A percentile compares a stretch with the other conserved stretches of the same genome.
Conservation (phyloP, 1,140 invertebrate species). For the Heliconius himera region DNA sequence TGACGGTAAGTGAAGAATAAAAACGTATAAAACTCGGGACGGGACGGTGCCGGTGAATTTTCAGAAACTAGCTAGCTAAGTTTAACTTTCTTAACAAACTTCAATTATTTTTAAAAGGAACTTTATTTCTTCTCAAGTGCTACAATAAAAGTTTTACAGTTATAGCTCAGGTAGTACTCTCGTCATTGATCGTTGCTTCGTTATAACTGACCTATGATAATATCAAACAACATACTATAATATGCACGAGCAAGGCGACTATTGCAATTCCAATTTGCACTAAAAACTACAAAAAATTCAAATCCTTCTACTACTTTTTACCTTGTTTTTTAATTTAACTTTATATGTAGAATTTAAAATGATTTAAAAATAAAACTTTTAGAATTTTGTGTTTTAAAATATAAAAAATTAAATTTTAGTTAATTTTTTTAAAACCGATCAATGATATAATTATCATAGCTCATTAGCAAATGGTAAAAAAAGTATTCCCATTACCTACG, state of each 20-base stretch:
- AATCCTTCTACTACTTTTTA: not conserved
- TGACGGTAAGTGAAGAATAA: not conserved
- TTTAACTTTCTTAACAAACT: not conserved
- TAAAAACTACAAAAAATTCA: not conserved
- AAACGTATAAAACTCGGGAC: not conserved
- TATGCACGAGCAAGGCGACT: not conserved
- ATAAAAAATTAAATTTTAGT: too few relatives aligned
- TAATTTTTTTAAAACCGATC: too few relatives aligned
- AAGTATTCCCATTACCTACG: too few relatives aligned
- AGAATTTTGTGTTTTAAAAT: too few relatives aligned
- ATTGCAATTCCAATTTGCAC: not conserved
- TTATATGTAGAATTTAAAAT: too few relatives aligned
- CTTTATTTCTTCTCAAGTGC: not conserved
- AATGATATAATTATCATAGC: too few relatives aligned
- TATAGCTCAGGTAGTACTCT: not conserved
- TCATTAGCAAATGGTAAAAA: too few relatives aligned
- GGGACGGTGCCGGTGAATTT: not conserved
- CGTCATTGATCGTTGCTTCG: constrained; percentile 26
- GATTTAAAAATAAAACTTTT: too few relatives aligned
- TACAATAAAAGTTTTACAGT: not conserved
- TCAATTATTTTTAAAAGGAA: not conserved
- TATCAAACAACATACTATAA: not conserved
- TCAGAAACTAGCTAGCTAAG: not conserved
- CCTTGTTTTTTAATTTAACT: not conserved
- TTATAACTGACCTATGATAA: constrained; percentile 30